phyloP scores from a whole-genome alignment of 2,113 vertebrate species.

The crab-eating macaque (Macaca fascicularis) region T2T-MFA8v1.1 NC_088387.1:102194001-102194500 shows the following conservation, averaged over 20 bases:
- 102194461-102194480: no score
- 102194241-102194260: background rate
- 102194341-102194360: no score
- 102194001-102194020: background rate
- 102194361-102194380: no score
- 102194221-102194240: background rate
- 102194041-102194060: background rate
- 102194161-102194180: background rate
- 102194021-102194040: background rate
- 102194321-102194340: no score
- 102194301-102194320: no score
- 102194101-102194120: background rate
- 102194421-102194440: no score
- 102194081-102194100: background rate
- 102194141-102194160: background rate
- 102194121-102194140: background rate
- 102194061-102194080: background rate
- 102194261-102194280: no score
- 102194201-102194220: background rate
- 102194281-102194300: no score
- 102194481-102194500: no score
- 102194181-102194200: background rate
- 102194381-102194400: no score
- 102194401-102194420: no score
- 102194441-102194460: no score